These are phyloP conservation scores for Tuberolachnus salignus DNA, from an alignment of 2,888 invertebrate species.

Conservation along the genomic window DNA sequence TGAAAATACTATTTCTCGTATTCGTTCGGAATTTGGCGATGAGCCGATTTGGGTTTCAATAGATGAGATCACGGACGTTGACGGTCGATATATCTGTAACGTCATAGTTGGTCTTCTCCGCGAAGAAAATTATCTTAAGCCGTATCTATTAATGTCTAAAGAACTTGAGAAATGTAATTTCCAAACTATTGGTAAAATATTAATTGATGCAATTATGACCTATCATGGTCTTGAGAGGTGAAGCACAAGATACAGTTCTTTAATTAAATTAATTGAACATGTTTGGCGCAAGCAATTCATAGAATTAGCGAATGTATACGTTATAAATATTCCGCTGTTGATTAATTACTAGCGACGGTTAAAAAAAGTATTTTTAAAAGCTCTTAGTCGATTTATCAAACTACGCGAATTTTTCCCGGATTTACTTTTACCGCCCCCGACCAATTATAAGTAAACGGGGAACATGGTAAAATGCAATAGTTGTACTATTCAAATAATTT, in stretches of 20 bases:
- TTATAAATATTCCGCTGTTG: slow-evolving; percentile 59
- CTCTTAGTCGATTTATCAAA: slow-evolving; percentile 59
- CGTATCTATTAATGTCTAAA: neutral
- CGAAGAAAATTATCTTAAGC: neutral
- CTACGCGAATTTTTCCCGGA: slow-evolving; percentile 60
- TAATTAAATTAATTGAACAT: slow-evolving; percentile 57
- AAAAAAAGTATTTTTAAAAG: no score
- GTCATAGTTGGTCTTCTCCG: slow-evolving; percentile 6
- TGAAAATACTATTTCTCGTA: slow-evolving; percentile 10
- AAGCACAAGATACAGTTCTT: slow-evolving; percentile 21
- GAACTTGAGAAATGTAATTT: slow-evolving; percentile 11
- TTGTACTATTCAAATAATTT: slow-evolving; percentile 60
- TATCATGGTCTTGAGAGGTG: slow-evolving; percentile 25
- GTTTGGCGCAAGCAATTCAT: slow-evolving; percentile 49
- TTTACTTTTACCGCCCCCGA: no score
- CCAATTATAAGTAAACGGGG: slow-evolving; percentile 61
- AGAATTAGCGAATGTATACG: slow-evolving; percentile 60
- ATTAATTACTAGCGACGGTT: no score
- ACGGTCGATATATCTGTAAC: slow-evolving; percentile 14
- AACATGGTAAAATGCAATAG: slow-evolving; percentile 61
- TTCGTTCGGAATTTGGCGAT: slow-evolving; percentile 23
- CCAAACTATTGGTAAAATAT: no score
- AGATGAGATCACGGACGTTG: slow-evolving; percentile 13
- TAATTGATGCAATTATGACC: slow-evolving; percentile 8
- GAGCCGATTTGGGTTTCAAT: slow-evolving; percentile 11